Percentiles rank a stretch among this genome's conserved stretches.
These are phyloP conservation scores for Mustela lutreola DNA, from an alignment of 2,113 vertebrate species.

Conservation along the genomic window DNA sequence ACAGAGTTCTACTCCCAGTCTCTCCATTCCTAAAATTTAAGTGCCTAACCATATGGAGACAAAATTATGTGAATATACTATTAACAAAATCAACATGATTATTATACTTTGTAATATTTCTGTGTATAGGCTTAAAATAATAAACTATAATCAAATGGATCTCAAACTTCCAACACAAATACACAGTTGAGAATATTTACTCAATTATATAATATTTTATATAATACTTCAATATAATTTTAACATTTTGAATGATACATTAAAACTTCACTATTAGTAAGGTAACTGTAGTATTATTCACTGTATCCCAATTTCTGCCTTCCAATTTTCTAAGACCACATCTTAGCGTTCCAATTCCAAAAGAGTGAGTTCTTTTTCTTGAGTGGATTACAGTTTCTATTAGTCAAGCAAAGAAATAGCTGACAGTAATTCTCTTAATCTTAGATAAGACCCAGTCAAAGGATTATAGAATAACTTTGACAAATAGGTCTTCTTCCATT, in stretches of 20 bases:
- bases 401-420: not conserved
- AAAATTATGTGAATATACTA: not conserved
- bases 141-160: not conserved
- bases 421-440: not conserved
- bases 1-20: not conserved
- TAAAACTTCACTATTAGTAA: not conserved
- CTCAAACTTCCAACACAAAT: not conserved
- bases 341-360: not conserved
- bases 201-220: not conserved
- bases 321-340: not conserved
- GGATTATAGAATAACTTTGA: not conserved
- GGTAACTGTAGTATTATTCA: not conserved
- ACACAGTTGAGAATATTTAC: not conserved
- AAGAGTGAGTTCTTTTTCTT: not conserved
- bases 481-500: not conserved
- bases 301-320: not conserved
- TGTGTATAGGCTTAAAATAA: not conserved
- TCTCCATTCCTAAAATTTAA: not conserved
- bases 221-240: not conserved
- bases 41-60: not conserved
- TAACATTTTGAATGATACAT: not conserved
- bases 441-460: not conserved
- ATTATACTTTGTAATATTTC: not conserved
- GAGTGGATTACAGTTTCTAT: not conserved
- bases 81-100: not conserved